These are phyloP conservation scores for Bombus consobrinus DNA, from an alignment of 1,140 invertebrate species.

Conservation along the genomic window DNA sequence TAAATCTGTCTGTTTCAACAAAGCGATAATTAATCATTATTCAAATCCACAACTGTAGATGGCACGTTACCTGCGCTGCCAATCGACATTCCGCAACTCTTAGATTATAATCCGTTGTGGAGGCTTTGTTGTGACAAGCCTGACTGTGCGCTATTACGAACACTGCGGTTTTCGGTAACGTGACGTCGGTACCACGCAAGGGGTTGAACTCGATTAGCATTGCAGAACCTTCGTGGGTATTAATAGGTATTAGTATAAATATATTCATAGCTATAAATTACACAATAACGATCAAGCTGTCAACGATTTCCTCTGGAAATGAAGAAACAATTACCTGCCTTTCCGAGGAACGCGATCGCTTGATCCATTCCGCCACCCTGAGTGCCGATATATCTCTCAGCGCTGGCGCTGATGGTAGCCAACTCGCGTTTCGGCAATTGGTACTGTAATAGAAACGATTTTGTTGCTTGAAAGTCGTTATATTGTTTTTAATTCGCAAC, in stretches of 20 bases:
- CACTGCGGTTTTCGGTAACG: constrained; percentile 90
- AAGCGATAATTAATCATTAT: background rate
- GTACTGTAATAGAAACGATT: constrained; percentile 60
- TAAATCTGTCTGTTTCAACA: background rate
- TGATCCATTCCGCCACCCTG: constrained; percentile 99
- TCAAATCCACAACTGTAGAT: background rate
- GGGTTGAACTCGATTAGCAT: constrained; percentile 98
- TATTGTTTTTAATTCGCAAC: background rate
- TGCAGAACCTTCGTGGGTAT: constrained; percentile 86
- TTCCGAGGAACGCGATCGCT: constrained; percentile 97
- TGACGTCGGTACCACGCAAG: constrained; percentile 89
- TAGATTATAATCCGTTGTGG: constrained; percentile 94
- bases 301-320: background rate
- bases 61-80: constrained; percentile 88
- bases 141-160: constrained; percentile 98
- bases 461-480: background rate
- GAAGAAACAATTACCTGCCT: constrained; percentile 85
- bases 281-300: background rate
- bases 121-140: constrained; percentile 96
- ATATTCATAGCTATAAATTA: background rate
- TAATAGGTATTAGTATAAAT: background rate
- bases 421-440: constrained; percentile 88
- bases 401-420: constrained; percentile 92
- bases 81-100: constrained; percentile 97
- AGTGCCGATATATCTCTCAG: constrained; percentile 96